Conservation (phyloP, 2,797 vertebrate genomes). For the Crotalus adamanteus region DNA sequence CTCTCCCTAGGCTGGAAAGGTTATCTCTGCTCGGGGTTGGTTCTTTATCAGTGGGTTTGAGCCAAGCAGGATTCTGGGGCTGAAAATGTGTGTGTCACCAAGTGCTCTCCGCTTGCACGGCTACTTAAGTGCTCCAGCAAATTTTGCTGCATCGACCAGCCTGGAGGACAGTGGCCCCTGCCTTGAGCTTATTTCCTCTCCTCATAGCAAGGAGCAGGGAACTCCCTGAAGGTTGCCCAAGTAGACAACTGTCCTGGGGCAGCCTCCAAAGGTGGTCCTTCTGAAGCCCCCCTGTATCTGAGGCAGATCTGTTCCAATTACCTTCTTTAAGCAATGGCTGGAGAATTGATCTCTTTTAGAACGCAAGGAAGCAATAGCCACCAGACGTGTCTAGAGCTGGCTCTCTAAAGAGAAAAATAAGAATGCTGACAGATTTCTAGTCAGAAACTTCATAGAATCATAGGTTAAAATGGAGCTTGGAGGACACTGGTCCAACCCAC, state of each 20-base stretch:
- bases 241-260: background rate
- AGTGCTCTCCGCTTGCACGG: background rate
- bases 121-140: fast-evolving
- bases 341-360: background rate
- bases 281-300: background rate
- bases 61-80: background rate
- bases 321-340: background rate
- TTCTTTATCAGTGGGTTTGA: constrained; percentile 30
- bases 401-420: background rate
- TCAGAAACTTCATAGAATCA: background rate
- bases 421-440: background rate
- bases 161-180: background rate
- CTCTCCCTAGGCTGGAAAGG: background rate
- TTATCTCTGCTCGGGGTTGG: constrained; percentile 14
- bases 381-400: background rate
- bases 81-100: background rate
- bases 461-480: background rate
- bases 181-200: background rate
- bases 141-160: background rate
- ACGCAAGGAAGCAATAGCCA: background rate
- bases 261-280: background rate
- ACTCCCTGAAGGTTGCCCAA: background rate
- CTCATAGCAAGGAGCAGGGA: background rate
- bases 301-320: background rate
- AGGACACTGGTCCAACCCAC: background rate